phyloP scores from a whole-genome alignment of 2,113 vertebrate species.

The Alligator sinensis region DNA sequence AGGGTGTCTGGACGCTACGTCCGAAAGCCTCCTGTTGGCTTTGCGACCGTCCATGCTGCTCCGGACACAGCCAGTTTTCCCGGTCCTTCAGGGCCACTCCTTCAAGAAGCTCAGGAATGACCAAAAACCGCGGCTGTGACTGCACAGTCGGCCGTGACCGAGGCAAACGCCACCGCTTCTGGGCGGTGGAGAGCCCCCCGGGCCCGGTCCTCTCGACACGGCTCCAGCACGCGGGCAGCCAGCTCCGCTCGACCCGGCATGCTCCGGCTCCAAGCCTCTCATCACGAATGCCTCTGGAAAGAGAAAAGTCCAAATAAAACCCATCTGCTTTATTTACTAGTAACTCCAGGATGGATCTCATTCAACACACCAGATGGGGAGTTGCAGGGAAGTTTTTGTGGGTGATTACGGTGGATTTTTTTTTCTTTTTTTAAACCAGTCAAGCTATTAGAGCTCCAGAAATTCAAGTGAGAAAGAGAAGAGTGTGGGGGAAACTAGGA shows the following conservation, averaged over 20 bases:
- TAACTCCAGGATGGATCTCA: slow-evolving; percentile 36
- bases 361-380: slow-evolving; percentile 60
- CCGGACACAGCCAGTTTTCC: background rate
- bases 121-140: background rate
- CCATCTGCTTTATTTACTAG: slow-evolving; percentile 43
- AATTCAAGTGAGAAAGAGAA: background rate
- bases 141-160: background rate
- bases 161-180: background rate
- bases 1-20: no score
- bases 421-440: slow-evolving; percentile 54
- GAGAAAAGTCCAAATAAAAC: slow-evolving; percentile 55
- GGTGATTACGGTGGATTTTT: slow-evolving; percentile 6
- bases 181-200: background rate
- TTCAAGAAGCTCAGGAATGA: background rate
- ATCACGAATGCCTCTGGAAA: slow-evolving; percentile 36
- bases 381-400: slow-evolving; percentile 44
- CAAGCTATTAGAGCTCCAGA: slow-evolving; percentile 40
- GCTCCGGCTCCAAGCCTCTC: slow-evolving; percentile 34
- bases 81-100: background rate
- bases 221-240: background rate
- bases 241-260: background rate
- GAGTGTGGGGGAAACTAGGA: background rate
- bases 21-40: no score
- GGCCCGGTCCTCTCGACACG: background rate
- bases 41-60: background rate